Evolutionary conservation across 2,888 invertebrate genomes (phyloP).

Genomic region (Cheilosia scutellata): DNA sequence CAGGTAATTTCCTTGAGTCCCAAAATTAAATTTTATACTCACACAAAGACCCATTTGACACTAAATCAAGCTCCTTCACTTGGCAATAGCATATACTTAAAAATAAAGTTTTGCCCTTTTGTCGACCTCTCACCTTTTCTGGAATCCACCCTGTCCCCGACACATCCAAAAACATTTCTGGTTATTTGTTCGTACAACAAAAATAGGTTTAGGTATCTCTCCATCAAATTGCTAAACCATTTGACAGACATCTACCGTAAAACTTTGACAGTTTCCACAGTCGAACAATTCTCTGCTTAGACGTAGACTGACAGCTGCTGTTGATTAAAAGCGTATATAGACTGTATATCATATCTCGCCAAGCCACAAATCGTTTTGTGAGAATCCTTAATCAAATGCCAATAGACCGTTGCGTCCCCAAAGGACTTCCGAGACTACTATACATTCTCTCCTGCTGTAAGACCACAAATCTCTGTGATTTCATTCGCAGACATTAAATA

Average conservation of each 20-base stretch:
- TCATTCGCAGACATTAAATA: slow-evolving; percentile 40
- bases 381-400: slow-evolving; percentile 35
- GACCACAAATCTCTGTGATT: slow-evolving; percentile 30
- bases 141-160: background rate
- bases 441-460: slow-evolving; percentile 2
- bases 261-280: slow-evolving; percentile 28
- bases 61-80: too few relatives aligned
- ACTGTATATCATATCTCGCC: slow-evolving; percentile 11
- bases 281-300: slow-evolving; percentile 12
- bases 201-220: background rate
- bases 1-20: too few relatives aligned
- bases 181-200: background rate
- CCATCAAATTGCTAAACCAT: slow-evolving; percentile 2
- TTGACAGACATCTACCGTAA: slow-evolving; percentile 14
- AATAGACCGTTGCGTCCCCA: slow-evolving; percentile 17
- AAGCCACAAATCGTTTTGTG: slow-evolving; percentile 20
- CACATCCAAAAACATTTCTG: slow-evolving; percentile 1
- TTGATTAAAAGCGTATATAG: slow-evolving; percentile 27
- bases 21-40: too few relatives aligned
- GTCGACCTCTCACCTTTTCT: background rate
- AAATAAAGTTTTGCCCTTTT: background rate
- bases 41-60: too few relatives aligned
- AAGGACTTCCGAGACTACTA: background rate
- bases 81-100: too few relatives aligned
- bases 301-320: slow-evolving; percentile 8